phyloP scores from a whole-genome alignment of 2,888 invertebrate genomes.

The Coelopa pilipes region DNA sequence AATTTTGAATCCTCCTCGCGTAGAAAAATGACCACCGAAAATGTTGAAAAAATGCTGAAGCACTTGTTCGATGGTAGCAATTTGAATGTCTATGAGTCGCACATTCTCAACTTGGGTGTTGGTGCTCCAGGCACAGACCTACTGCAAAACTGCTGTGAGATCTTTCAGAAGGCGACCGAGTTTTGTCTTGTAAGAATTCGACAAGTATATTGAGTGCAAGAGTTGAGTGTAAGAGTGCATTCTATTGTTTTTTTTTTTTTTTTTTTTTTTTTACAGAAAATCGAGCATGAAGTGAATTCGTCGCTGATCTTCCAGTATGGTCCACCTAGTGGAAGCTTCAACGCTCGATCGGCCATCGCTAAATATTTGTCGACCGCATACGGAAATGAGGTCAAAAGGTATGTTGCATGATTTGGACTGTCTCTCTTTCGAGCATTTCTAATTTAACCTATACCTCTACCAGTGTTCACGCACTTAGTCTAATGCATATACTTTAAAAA shows the following conservation, averaged over 20 bases:
- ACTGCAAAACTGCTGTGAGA: slow-evolving; percentile 66
- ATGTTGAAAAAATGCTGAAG: slow-evolving; percentile 53
- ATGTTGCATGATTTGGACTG: slow-evolving; percentile 36
- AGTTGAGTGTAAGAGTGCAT: too few relatives aligned
- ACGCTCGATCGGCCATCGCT: slow-evolving; percentile 67
- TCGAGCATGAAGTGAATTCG: slow-evolving; percentile 51
- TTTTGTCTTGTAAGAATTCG: slow-evolving; percentile 66
- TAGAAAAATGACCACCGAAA: slow-evolving; percentile 43
- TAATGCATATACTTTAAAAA: too few relatives aligned
- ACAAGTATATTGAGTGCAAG: neutral
- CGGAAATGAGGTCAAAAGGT: slow-evolving; percentile 65
- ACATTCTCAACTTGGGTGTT: slow-evolving; percentile 68
- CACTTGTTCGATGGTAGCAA: slow-evolving; percentile 69
- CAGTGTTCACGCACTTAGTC: too few relatives aligned
- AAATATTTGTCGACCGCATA: slow-evolving; percentile 68
- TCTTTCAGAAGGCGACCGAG: slow-evolving; percentile 67
- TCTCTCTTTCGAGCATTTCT: too few relatives aligned
- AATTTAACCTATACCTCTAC: too few relatives aligned
- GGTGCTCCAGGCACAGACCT: slow-evolving; percentile 71
- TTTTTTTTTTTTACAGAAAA: slow-evolving; percentile 47
- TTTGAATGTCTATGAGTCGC: slow-evolving; percentile 68
- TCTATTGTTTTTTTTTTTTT: neutral
- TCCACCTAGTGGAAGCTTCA: slow-evolving; percentile 68
- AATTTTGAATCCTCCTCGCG: neutral
- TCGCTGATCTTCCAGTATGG: slow-evolving; percentile 70